Percentiles rank a stretch among this genome's conserved stretches.
Evolutionary conservation across 2,113 vertebrate species (phyloP).

Genomic region (Galeopterus variegatus): DNA sequence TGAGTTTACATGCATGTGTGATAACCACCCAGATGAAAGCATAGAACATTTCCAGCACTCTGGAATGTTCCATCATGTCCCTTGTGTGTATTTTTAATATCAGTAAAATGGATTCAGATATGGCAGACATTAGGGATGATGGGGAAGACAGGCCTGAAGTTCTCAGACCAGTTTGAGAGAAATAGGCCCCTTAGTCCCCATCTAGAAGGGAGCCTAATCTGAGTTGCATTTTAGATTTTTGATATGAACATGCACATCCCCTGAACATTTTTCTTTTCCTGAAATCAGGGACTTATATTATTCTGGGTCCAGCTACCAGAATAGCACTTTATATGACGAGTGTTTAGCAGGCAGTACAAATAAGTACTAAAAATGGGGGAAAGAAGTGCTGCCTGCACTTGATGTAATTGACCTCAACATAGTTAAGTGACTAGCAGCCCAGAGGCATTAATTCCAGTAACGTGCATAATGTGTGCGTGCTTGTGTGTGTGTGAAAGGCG

Average conservation of each 20-base stretch:
- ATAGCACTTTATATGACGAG: background rate
- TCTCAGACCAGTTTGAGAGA: background rate
- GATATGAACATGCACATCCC: background rate
- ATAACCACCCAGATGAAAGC: background rate
- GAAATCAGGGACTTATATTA: background rate
- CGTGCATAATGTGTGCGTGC: accelerated
- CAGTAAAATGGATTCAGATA: background rate
- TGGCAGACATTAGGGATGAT: background rate
- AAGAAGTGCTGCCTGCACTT: background rate
- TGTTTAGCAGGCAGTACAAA: slow-evolving; percentile 2
- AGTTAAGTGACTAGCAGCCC: background rate
- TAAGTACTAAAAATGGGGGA: slow-evolving; percentile 8
- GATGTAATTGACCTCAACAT: background rate
- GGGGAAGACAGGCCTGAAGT: background rate
- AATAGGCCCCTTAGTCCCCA: background rate
- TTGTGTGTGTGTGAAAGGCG: background rate
- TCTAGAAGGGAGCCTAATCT: slow-evolving; percentile 9
- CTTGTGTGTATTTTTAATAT: background rate
- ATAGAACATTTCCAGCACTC: background rate
- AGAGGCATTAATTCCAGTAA: background rate
- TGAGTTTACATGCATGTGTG: background rate
- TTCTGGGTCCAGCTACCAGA: background rate
- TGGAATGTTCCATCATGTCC: background rate
- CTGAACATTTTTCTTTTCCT: background rate
- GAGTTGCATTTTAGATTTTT: slow-evolving; percentile 37